Evolutionary conservation across 2,888 invertebrate genomes (phyloP), one percentile per base, ranked within the genome.

Genomic region (Brachyptera risi): DNA sequence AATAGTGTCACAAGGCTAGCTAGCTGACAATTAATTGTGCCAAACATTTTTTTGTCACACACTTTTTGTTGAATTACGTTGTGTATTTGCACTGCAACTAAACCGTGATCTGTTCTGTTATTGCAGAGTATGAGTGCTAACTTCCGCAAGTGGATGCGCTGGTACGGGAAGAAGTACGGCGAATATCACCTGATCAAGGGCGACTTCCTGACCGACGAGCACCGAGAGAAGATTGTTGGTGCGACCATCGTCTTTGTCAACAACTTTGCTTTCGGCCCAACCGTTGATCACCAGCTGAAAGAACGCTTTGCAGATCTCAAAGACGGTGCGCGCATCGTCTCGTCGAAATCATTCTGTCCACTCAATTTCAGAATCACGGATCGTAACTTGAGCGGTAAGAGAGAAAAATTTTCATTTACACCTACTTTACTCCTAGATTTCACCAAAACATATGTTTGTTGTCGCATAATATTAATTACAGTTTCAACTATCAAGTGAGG

Each of bases 311-410:
- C 96, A 27, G 96, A 97, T 78, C 83, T 98, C 71, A 90, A 91
- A 71, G 95, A 95, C 75, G 94, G 94, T 63, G 96, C 97, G 44
- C 86, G 93, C 71, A 97, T 99, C 68, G 96, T 99, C 44, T 98
- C 98, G 35, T 99, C 99, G 19, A 98, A 96, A 77, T 95, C 96
- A 68, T 99, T 98, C 78, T 98, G 97, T 75, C 96, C 97, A n/a
- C 81, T 97, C 60, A 98, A 97, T 79, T 97, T 97, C 80, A 85
- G 97, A 68, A 96, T 99, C 74, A 98, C 96, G 27, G 97, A 98
- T 76, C 83, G 99, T 73, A 98, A 97, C 78, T 83, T 99, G 65
- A 94, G 92, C 78, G 97, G 86, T 85, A 76, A 60, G 61, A 23
- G 13, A 19, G n/a, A n/a, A 42, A 19, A n/a, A n/a, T n/a, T n/a